Conservation (phyloP, 2,797 vertebrate species). For the Thunnus albacares region DNA sequence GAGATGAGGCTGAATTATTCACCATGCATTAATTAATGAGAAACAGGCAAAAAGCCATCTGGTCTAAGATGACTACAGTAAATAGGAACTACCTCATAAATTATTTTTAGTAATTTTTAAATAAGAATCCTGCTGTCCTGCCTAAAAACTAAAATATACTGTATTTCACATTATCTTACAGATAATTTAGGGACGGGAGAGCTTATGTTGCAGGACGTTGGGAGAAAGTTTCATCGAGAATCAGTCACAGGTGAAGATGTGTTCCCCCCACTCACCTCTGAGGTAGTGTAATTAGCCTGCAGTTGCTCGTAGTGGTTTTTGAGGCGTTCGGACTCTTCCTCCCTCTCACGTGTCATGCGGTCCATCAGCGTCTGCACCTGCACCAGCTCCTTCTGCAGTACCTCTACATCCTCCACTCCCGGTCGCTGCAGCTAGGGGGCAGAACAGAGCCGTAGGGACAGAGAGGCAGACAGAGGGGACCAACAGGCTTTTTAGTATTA, state of each 20-base stretch:
- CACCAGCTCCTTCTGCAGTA: conserved; percentile 95
- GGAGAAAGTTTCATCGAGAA: not conserved
- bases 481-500: not conserved
- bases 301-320: conserved; percentile 92
- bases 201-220: not conserved
- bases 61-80: not conserved
- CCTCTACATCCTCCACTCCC: conserved; percentile 96
- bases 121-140: not conserved
- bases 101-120: conserved; percentile 1
- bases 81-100: not conserved
- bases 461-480: not conserved
- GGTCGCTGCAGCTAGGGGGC: conserved; percentile 93
- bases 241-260: not conserved
- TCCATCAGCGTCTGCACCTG: conserved; percentile 99
- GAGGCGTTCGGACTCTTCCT: conserved; percentile 93
- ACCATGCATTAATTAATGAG: conserved; percentile 36
- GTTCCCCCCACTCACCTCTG: conserved; percentile 88
- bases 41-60: conserved; percentile 21
- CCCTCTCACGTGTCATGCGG: conserved; percentile 92
- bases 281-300: conserved; percentile 89
- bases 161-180: not conserved
- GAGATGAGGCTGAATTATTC: conserved; percentile 64
- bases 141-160: not conserved
- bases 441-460: conserved; percentile 11
- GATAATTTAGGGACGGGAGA: not conserved